A percentile compares a stretch with the other conserved stretches of the same genome.
Conservation (phyloP, 2,113 vertebrate genomes). For the Bombycilla garrulus region DNA sequence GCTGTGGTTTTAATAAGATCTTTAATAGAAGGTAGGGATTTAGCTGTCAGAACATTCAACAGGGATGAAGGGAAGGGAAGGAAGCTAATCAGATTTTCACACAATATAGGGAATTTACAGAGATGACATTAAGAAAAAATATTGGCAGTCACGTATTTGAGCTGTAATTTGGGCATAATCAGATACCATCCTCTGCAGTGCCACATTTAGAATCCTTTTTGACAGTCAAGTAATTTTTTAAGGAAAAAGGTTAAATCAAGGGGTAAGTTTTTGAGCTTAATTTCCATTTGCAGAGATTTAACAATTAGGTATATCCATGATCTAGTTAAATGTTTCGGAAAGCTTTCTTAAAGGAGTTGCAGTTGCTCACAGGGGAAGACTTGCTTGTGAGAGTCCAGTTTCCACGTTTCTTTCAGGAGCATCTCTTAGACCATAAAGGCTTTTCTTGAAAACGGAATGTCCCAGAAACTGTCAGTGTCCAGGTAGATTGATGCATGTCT, state of each 20-base stretch:
- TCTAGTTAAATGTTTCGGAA: background rate
- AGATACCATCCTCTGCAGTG: background rate
- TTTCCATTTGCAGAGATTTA: constrained; percentile 18
- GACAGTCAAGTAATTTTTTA: background rate
- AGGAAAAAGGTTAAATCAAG: background rate
- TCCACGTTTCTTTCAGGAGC: background rate
- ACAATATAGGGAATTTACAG: background rate
- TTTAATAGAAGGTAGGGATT: constrained; percentile 1
- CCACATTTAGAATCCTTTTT: background rate
- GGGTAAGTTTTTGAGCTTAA: background rate
- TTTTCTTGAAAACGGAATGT: background rate
- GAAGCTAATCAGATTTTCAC: constrained; percentile 22
- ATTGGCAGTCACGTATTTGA: background rate
- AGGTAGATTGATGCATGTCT: background rate
- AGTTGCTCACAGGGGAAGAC: background rate
- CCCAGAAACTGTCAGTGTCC: background rate
- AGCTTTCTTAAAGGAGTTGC: background rate
- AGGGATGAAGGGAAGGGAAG: background rate
- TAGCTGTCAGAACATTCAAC: background rate
- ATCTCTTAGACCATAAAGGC: background rate
- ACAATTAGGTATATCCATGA: constrained; percentile 13
- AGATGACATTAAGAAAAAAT: background rate
- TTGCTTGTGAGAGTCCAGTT: background rate
- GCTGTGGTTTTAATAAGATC: background rate
- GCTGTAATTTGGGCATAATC: background rate